Evolutionary conservation across 1,140 invertebrate genomes (phyloP).

Genomic region (Orchesella cincta): DNA sequence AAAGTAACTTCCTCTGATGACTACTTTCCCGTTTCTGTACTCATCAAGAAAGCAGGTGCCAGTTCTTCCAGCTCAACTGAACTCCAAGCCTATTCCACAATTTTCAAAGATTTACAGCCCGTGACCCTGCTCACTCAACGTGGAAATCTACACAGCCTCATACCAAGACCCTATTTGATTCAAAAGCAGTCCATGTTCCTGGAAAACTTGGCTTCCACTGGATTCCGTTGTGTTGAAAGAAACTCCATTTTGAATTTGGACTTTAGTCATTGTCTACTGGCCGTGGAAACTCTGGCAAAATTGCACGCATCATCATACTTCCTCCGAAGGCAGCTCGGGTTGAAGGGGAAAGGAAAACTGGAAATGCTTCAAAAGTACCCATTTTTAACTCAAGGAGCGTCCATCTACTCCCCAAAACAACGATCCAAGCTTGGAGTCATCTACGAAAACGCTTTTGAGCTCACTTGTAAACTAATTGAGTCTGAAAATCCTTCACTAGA

Average conservation of each 20-base stretch:
- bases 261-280: conserved; percentile 33
- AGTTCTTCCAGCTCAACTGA: neutral
- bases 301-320: conserved; percentile 37
- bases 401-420: neutral
- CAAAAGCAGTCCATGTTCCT: conserved; percentile 5
- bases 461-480: conserved; percentile 27
- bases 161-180: neutral
- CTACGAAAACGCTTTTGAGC: conserved; percentile 23
- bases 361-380: conserved; percentile 30
- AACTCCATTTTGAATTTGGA: conserved; percentile 24
- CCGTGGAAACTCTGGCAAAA: conserved; percentile 31
- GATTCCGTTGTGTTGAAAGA: neutral
- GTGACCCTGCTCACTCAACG: neutral
- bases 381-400: neutral
- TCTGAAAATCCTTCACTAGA: conserved; percentile 35
- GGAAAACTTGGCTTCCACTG: conserved; percentile 17
- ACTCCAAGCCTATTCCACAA: neutral
- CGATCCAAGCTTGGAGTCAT: neutral
- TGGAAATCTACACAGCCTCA: neutral
- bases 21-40: too few species aligned
- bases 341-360: neutral
- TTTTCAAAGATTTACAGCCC: neutral
- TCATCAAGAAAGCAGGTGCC: too few species aligned
- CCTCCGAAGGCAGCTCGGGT: conserved; percentile 16
- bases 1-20: too few species aligned